Evolutionary conservation across 2,113 vertebrate genomes (phyloP), one percentile per base, ranked within the genome.

Genomic region (Carollia perspicillata): DNA sequence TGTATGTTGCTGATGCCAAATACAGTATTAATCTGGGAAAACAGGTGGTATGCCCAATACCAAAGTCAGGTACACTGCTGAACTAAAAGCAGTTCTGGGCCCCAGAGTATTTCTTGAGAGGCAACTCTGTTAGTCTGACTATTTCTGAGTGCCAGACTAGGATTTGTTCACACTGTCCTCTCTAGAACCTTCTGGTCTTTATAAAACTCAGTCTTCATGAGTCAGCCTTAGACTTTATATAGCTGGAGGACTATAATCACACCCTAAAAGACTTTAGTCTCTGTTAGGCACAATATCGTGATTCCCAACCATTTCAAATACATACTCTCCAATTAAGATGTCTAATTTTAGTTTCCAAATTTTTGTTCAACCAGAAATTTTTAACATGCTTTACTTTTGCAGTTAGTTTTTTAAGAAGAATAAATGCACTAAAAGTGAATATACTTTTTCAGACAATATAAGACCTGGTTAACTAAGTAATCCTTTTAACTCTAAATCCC

Each of bases 371-470:
- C 49, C 33, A 84, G 71, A 84, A 6, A 90, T 63, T 53, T 68
- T 81, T 83, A 81, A n/a, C 35, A 78, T 18, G 5, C 20, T 55
- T 72, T 78, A 75, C n/a, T 37, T 86, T 30, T 44, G 28, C 4
- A 28, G 30, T 66, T 13, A 40, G 8, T 66, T 65, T 63, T 53
- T n/a, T 40, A 80, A 79, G 28, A 30, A 30, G n/a, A 69, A 14
- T 35, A 65, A 71, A 4, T 42, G 16, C 18, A 49, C 1, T 40
- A 72, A 92, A 94, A 83, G 40, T 66, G 28, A 93, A 74, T 33
- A 85, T 30, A 65, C 23, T 74, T 96, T 83, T 84, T 33, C 44
- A 89, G 47, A 79, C n/a, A 96, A 84, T 74, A 40, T 7, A 81
- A 85, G 37, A 80, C 1, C n/a, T 37, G 14, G 30, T 26, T 68